Evolutionary conservation across 2,113 vertebrate species (phyloP).

Genomic region (Protobothrops mucrosquamatus): DNA sequence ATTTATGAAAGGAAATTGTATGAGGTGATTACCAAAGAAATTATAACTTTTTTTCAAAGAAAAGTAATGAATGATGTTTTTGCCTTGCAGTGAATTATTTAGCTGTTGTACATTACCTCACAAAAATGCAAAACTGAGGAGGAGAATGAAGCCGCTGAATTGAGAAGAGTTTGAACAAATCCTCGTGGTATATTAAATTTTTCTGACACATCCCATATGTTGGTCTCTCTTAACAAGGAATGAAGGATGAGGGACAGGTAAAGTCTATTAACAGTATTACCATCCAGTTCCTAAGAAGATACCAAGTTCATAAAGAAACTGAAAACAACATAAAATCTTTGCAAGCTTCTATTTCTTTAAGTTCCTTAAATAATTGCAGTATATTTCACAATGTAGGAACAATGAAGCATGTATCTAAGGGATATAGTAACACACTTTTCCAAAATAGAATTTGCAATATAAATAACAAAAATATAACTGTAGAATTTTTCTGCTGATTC

Average conservation of each 20-base stretch:
- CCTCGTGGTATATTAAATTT: conserved; percentile 86
- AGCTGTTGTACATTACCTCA: conserved; percentile 73
- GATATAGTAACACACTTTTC: background rate
- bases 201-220: conserved; percentile 85
- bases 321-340: background rate
- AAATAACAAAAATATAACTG: background rate
- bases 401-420: background rate
- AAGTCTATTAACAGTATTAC: conserved; percentile 72
- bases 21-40: background rate
- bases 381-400: background rate
- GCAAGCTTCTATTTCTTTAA: conserved; percentile 17
- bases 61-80: background rate
- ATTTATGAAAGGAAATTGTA: background rate
- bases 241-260: conserved; percentile 89
- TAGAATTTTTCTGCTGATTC: background rate
- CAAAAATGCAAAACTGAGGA: conserved; percentile 91
- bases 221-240: conserved; percentile 82
- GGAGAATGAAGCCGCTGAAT: conserved; percentile 84
- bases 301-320: conserved; percentile 23
- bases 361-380: background rate
- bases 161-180: conserved; percentile 85
- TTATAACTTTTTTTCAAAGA: background rate
- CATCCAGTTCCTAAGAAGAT: conserved; percentile 75
- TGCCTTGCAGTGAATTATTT: background rate
- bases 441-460: background rate